Conservation (phyloP, 2,888 invertebrate genomes). For the Pammene aurita region DNA sequence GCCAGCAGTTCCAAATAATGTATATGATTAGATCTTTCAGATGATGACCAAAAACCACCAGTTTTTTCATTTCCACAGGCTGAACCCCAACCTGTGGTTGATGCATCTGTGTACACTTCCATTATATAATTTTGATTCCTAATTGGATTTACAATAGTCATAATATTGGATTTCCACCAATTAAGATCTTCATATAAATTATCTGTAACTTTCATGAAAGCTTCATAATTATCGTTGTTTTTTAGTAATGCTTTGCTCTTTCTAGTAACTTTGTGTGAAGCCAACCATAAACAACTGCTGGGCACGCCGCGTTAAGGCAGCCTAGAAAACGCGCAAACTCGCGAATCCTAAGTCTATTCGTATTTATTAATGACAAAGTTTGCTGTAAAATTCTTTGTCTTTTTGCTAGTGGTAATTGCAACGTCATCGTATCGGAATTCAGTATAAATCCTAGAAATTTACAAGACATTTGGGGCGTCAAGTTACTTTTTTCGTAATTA, state of each 20-base stretch:
- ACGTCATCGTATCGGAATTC: neutral
- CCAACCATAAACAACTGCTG: slow-evolving; percentile 12
- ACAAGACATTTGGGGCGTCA: neutral
- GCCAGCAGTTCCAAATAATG: slow-evolving; percentile 14
- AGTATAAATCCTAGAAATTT: neutral
- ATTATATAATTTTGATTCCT: neutral
- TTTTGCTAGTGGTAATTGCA: slow-evolving; percentile 2
- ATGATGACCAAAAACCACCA: slow-evolving; percentile 16
- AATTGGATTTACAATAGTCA: neutral
- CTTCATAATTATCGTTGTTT: neutral
- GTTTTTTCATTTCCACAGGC: slow-evolving; percentile 6
- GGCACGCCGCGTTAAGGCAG: neutral
- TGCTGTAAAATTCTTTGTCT: neutral
- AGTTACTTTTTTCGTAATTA: neutral
- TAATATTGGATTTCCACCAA: slow-evolving; percentile 22
- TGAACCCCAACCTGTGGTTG: neutral
- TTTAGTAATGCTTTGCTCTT: slow-evolving; percentile 3
- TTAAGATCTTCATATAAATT: slow-evolving; percentile 9
- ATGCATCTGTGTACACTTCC: slow-evolving; percentile 3
- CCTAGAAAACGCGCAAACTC: slow-evolving; percentile 8
- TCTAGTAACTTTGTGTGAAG: slow-evolving; percentile 6
- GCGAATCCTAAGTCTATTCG: neutral
- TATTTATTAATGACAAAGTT: neutral
- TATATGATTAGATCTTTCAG: slow-evolving; percentile 3
- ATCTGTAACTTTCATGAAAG: slow-evolving; percentile 7